Conservation (phyloP, 2,113 vertebrate genomes). For the Dinomys branickii region DNA sequence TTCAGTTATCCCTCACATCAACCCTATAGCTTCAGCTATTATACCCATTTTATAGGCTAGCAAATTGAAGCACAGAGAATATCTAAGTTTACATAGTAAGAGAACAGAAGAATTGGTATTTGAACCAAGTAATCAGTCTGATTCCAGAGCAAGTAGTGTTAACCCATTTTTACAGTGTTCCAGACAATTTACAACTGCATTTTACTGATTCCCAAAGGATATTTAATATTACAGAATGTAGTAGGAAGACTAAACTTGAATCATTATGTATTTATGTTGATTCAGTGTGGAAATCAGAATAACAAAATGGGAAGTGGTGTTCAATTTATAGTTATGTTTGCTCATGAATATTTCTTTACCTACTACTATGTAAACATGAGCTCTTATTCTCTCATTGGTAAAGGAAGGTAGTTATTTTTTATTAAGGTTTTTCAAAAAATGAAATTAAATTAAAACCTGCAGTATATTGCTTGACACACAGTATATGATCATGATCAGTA, state of each 20-base stretch:
- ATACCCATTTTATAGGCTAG: background rate
- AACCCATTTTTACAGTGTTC: background rate
- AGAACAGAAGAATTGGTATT: background rate
- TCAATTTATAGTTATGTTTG: background rate
- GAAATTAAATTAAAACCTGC: background rate
- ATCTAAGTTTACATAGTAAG: background rate
- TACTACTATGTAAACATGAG: background rate
- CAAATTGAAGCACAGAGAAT: background rate
- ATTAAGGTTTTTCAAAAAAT: constrained; percentile 7
- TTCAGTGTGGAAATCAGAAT: background rate
- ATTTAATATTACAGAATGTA: background rate
- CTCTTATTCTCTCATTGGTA: constrained; percentile 44
- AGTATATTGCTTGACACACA: background rate
- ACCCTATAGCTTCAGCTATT: background rate
- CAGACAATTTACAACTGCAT: background rate
- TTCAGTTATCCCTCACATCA: constrained; percentile 14
- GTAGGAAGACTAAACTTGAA: background rate
- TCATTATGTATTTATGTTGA: background rate
- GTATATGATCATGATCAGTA: background rate
- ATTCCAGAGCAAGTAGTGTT: constrained; percentile 29
- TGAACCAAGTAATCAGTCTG: background rate
- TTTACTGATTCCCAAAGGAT: background rate
- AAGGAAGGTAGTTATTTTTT: constrained; percentile 40
- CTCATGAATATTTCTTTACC: background rate
- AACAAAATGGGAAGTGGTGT: background rate